Conservation (phyloP, 2,888 invertebrate genomes). For the Monoplex corrugatus region DNA sequence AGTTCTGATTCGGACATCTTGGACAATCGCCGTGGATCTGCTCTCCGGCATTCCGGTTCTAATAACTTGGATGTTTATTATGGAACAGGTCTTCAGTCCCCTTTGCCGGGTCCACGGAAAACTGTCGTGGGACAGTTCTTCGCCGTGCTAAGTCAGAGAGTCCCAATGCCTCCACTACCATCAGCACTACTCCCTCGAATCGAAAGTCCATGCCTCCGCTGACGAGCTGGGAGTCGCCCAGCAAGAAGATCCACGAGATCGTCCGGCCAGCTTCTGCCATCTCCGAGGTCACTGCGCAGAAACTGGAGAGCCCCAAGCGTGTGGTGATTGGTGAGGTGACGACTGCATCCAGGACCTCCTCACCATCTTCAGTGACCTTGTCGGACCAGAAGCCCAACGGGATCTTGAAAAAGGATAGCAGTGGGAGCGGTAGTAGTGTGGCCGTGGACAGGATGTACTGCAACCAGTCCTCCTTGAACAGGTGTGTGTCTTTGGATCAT, state of each 20-base stretch:
- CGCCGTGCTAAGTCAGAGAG: conserved; percentile 28
- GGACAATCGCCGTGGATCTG: not conserved
- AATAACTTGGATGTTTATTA: too few relatives aligned
- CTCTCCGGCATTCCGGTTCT: not conserved
- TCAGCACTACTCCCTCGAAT: not conserved
- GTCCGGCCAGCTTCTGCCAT: conserved; percentile 64
- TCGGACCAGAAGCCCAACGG: conserved; percentile 57
- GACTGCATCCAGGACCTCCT: conserved; percentile 48
- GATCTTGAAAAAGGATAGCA: conserved; percentile 55
- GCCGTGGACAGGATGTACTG: not conserved
- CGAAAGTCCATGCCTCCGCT: conserved; percentile 61
- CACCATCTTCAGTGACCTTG: conserved; percentile 41
- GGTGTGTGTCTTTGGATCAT: conserved; percentile 10
- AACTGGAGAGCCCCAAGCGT: conserved; percentile 56
- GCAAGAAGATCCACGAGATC: conserved; percentile 51
- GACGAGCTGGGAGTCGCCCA: conserved; percentile 47
- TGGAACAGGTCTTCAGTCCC: too few relatives aligned
- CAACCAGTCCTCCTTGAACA: not conserved
- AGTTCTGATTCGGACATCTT: not conserved
- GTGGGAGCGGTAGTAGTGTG: not conserved
- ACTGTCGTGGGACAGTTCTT: conserved; percentile 49
- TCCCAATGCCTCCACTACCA: not conserved
- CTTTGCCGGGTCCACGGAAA: too few relatives aligned
- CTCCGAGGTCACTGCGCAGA: conserved; percentile 57
- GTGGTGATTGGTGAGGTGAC: conserved; percentile 58